Percentiles rank a stretch among this genome's conserved stretches.
These are phyloP conservation scores for Alentia gelatinosa DNA, from an alignment of 2,888 invertebrate genomes.

Conservation along the genomic window DNA sequence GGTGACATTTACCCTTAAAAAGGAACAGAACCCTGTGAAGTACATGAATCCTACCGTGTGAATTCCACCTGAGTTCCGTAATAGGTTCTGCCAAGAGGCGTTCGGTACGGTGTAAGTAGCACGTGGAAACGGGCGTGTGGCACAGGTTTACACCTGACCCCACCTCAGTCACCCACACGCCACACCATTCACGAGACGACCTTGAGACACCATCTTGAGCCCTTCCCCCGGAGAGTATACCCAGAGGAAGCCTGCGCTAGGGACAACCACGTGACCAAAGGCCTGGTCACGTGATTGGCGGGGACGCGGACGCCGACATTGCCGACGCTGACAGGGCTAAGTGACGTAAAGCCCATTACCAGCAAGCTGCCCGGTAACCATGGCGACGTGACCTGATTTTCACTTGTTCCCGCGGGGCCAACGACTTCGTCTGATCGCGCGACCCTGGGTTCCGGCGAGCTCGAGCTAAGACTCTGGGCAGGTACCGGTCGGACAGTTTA, in stretches of 20 bases:
- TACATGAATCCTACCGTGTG: too few relatives aligned
- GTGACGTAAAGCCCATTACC: conserved; percentile 11
- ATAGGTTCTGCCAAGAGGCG: too few relatives aligned
- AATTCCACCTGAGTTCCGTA: too few relatives aligned
- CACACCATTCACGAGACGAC: background rate
- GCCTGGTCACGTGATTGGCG: background rate
- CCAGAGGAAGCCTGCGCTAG: background rate
- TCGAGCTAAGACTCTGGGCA: background rate
- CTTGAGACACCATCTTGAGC: background rate
- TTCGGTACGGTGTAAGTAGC: too few relatives aligned
- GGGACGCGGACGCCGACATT: background rate
- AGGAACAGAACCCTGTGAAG: too few relatives aligned
- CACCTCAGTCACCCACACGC: background rate
- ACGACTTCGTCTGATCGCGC: background rate
- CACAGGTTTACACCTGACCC: background rate
- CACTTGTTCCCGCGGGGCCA: background rate
- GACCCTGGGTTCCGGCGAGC: background rate
- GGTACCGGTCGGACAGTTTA: background rate
- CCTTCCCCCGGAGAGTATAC: background rate
- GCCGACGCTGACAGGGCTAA: background rate
- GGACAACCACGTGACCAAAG: background rate
- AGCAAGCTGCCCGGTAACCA: background rate
- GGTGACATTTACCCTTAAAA: too few relatives aligned
- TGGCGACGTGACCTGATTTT: background rate
- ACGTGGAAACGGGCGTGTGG: too few relatives aligned